Evolutionary conservation across 2,888 invertebrate genomes (phyloP).

Genomic region (Hybos culiciformis): DNA sequence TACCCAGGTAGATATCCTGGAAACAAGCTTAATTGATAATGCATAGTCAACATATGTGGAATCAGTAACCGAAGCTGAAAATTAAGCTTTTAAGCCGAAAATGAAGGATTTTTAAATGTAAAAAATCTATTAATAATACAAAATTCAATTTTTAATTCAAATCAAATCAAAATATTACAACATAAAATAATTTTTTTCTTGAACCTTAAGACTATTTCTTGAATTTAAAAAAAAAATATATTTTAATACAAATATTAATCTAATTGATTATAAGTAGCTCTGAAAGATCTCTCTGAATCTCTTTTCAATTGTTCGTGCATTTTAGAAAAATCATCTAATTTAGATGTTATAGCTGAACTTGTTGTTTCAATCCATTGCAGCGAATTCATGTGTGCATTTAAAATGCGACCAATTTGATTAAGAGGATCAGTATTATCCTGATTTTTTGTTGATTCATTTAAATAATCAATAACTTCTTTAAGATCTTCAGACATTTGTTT

Average conservation of each 20-base stretch:
- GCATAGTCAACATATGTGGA: too few species aligned
- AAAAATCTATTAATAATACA: too few species aligned
- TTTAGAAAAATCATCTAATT: constrained; percentile 68
- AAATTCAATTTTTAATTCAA: too few species aligned
- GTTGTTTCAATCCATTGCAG: constrained; percentile 89
- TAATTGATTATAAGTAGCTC: constrained; percentile 39
- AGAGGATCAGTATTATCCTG: constrained; percentile 80
- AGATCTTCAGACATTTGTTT: constrained; percentile 91
- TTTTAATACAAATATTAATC: not conserved
- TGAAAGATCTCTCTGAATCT: constrained; percentile 58
- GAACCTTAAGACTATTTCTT: not conserved
- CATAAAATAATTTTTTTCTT: too few species aligned
- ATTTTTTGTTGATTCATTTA: constrained; percentile 75
- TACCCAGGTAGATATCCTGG: too few species aligned
- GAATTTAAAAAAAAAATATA: not conserved
- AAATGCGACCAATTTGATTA: constrained; percentile 80
- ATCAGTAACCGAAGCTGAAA: too few species aligned
- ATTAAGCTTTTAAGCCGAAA: too few species aligned
- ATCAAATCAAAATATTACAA: too few species aligned
- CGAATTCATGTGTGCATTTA: constrained; percentile 93
- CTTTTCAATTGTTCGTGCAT: constrained; percentile 63
- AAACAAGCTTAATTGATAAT: too few species aligned
- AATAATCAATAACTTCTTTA: constrained; percentile 87
- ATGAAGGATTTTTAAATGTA: too few species aligned
- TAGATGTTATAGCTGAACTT: constrained; percentile 59